Conservation (phyloP, 2,888 invertebrate species). For the Hirtodrosophila duncani region DNA sequence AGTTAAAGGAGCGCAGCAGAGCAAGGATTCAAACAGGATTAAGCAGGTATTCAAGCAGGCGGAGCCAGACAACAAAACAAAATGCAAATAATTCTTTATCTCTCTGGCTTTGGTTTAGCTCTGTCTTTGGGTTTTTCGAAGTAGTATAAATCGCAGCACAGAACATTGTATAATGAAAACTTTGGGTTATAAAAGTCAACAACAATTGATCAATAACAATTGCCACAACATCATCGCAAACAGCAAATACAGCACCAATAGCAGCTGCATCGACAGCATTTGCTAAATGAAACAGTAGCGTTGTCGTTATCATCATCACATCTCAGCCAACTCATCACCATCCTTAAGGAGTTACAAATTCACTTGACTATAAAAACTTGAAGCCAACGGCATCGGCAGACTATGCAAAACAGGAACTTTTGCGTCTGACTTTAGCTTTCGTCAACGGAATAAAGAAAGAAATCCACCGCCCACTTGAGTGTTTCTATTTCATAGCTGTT, state of each 20-base stretch:
- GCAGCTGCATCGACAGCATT: constrained; percentile 35
- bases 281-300: constrained; percentile 38
- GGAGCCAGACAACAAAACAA: constrained; percentile 53
- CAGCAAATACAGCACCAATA: constrained; percentile 26
- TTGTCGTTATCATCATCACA: constrained; percentile 42
- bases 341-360: constrained; percentile 51
- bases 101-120: constrained; percentile 30
- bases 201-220: constrained; percentile 53
- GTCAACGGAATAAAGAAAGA: no score
- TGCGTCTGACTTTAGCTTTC: no score
- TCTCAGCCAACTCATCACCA: constrained; percentile 31
- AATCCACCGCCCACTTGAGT: no score
- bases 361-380: no score
- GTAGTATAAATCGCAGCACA: no score
- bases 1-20: not conserved
- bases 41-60: constrained; percentile 31
- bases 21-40: not conserved
- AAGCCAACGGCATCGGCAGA: no score
- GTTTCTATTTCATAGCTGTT: no score
- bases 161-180: constrained; percentile 32
- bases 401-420: no score
- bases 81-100: constrained; percentile 59
- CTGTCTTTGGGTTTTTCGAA: no score
- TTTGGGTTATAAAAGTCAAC: constrained; percentile 64
- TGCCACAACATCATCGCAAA: constrained; percentile 11